Conservation (phyloP, 2,797 vertebrate genomes). For the Simalia tracyae region DNA sequence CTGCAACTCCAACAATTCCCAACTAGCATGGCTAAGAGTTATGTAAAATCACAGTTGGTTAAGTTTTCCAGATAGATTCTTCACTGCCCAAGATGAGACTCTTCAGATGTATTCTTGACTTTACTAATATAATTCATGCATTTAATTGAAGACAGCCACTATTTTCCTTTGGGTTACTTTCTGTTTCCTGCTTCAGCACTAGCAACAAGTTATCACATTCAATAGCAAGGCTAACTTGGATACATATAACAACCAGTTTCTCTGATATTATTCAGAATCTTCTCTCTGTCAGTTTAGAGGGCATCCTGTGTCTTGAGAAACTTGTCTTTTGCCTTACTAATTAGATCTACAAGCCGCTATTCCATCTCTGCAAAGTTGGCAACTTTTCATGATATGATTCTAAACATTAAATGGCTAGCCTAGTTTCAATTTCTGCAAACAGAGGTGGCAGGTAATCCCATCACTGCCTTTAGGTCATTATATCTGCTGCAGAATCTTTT, state of each 20-base stretch:
- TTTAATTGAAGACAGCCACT: background rate
- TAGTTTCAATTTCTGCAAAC: background rate
- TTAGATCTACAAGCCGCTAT: background rate
- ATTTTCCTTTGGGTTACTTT: background rate
- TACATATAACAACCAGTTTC: background rate
- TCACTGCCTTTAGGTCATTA: background rate
- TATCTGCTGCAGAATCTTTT: background rate
- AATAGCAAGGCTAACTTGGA: background rate
- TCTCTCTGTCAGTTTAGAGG: background rate
- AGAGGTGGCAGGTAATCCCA: background rate
- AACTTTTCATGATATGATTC: background rate
- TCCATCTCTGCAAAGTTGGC: background rate
- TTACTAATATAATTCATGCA: background rate
- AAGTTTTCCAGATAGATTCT: background rate
- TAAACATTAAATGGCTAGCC: background rate
- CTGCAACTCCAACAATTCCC: background rate
- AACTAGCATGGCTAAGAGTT: background rate
- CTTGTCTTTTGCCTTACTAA: background rate
- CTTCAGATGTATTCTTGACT: background rate
- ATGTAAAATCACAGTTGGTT: background rate
- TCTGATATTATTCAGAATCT: background rate
- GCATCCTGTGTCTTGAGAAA: background rate
- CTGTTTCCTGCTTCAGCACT: background rate
- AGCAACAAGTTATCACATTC: background rate
- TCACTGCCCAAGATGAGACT: background rate